Evolutionary conservation across 2,888 invertebrate species (phyloP), one percentile per base, ranked within the genome.

Genomic region (Ophion slaviceki): DNA sequence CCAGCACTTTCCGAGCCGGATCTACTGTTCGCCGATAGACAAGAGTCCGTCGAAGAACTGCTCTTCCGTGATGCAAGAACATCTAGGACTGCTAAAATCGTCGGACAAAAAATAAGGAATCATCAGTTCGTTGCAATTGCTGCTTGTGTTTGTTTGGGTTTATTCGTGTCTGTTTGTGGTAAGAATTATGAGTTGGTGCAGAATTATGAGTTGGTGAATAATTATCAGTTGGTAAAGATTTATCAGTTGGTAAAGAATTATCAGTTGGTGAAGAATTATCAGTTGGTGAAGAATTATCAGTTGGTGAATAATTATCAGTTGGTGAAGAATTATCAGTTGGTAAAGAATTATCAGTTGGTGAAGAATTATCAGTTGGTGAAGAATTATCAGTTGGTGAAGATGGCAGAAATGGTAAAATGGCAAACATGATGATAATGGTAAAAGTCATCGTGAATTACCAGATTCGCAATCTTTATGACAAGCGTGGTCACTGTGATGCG

Each of bases 11-110:
- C 95, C 62, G 94, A 95, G 28, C 95, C 95, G 2, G 95, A 95
- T 84, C 95, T 93, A 88, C 95, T 95, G 88, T 95, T 95, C 57
- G 95, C 95, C 5, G 95, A 95, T 57, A 95, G 92, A 90, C 95
- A 95, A 57, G 95, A 95, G 85, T 96, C 96, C 6, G 95, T 95
- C 0, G 96, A 96, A 64, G 95, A 95, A 88, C 95, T 95, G 91
- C 95, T 95, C 92, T 96, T 95, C 36, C 95, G 94, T 36, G 95
- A 95, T 17, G 95, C 94, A 84, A 95, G 89, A 57, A 90, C 86
- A 78, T 94, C 93, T 32, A 89, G 83, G 17, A 90, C 89, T 72
- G 91, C 91, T 92, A 68, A 24, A 82, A 20, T 20, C 20, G 14
- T 1, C 53, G 17, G 53, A 53, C 4, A 14, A 53, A 53, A 53